A percentile compares a stretch with the other conserved stretches of the same genome.
These are phyloP conservation scores for Tethea ocularis DNA, from an alignment of 2,888 invertebrate genomes.

Conservation along the genomic window DNA sequence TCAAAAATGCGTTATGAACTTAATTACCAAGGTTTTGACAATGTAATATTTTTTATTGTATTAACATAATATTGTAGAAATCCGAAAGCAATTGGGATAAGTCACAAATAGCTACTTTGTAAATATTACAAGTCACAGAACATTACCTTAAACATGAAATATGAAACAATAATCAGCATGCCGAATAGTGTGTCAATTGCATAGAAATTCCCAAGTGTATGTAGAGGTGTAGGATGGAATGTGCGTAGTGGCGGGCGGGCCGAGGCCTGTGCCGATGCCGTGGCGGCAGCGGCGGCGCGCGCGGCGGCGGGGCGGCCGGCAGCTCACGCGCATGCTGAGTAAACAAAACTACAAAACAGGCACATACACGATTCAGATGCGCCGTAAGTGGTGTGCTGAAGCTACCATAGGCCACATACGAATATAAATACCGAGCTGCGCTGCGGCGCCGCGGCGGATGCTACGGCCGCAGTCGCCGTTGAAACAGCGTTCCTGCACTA, in stretches of 20 bases:
- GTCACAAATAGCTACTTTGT: not conserved
- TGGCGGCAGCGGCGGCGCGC: slow-evolving; percentile 17
- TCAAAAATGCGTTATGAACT: not conserved
- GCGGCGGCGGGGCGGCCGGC: slow-evolving; percentile 29
- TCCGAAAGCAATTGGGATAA: not conserved
- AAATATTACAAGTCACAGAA: not conserved
- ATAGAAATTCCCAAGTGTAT: slow-evolving; percentile 61
- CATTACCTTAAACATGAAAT: not conserved
- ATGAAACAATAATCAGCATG: slow-evolving; percentile 13
- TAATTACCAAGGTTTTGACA: too few species aligned
- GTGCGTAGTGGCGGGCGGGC: slow-evolving; percentile 45
- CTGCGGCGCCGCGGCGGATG: too few species aligned
- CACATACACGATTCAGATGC: slow-evolving; percentile 55
- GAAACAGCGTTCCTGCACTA: slow-evolving; percentile 20
- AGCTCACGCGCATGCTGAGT: slow-evolving; percentile 64
- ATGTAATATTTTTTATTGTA: too few species aligned
- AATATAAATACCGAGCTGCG: slow-evolving; percentile 31
- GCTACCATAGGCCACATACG: slow-evolving; percentile 27
- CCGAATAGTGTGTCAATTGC: slow-evolving; percentile 57
- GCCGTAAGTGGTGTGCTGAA: slow-evolving; percentile 34
- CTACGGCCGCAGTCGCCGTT: slow-evolving; percentile 10
- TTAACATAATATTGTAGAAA: not conserved
- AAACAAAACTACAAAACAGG: slow-evolving; percentile 67
- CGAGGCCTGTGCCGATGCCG: slow-evolving; percentile 14
- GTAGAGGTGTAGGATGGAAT: slow-evolving; percentile 59